phyloP scores from a whole-genome alignment of 2,888 invertebrate genomes.

The Lottia gigantea region DNA sequence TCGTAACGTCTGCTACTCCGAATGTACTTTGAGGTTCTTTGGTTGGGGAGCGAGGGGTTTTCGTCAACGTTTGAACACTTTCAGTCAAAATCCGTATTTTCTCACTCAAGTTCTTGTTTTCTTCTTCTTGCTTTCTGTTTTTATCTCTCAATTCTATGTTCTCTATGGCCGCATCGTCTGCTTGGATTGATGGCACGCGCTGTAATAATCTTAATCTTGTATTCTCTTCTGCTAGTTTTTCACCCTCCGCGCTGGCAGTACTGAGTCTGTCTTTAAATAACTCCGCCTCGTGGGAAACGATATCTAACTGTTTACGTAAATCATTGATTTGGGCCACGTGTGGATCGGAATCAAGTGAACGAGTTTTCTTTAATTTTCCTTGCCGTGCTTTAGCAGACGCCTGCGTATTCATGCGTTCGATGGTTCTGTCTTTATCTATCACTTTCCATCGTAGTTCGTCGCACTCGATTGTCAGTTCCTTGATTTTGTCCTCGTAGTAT shows the following conservation, averaged over 20 bases:
- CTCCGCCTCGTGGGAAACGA: constrained; percentile 81
- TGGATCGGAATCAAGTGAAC: constrained; percentile 65
- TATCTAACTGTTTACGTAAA: constrained; percentile 79
- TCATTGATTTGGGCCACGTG: constrained; percentile 69
- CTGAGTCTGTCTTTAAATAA: constrained; percentile 75
- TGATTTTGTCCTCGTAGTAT: constrained; percentile 76
- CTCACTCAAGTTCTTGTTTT: constrained; percentile 40
- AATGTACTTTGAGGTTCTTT: background rate
- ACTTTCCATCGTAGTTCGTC: constrained; percentile 80
- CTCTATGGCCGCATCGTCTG: constrained; percentile 55
- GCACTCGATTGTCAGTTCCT: constrained; percentile 75
- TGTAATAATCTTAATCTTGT: constrained; percentile 75
- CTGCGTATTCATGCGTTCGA: constrained; percentile 76
- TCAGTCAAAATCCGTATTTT: constrained; percentile 41
- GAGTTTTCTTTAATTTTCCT: constrained; percentile 55
- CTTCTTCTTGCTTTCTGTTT: constrained; percentile 74
- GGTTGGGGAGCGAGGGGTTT: constrained; percentile 19
- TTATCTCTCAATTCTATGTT: constrained; percentile 73
- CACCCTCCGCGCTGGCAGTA: constrained; percentile 79
- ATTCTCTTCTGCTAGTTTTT: constrained; percentile 80
- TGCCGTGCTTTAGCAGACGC: constrained; percentile 26
- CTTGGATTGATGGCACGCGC: constrained; percentile 37
- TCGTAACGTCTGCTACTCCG: constrained; percentile 11
- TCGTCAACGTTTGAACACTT: constrained; percentile 36
- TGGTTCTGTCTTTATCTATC: constrained; percentile 81